Base-by-base conservation (phyloP, 2,113 vertebrate genomes). In the Sardina pilchardus region DNA sequence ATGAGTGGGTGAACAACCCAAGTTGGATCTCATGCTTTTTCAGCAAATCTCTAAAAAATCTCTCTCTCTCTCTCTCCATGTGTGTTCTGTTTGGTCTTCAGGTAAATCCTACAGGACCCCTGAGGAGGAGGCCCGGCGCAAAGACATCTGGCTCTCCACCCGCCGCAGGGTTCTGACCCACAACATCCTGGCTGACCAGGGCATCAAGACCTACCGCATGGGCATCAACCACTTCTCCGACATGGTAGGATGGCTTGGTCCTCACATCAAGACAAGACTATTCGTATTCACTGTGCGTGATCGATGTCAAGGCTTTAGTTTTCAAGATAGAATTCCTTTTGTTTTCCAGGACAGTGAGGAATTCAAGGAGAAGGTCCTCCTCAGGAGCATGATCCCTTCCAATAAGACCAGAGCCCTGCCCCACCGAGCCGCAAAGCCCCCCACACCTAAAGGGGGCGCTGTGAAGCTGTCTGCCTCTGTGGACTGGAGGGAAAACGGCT, bases 181-280 rank as follows among this genome's bases (percentile, higher is more conserved):
- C 93, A 96, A 95, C 90, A 94, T 95, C 59, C 44, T 95, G 87
- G 93, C 95, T 0, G 95, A 96, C 85, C 89, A 95, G 86, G 95
- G 94, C 36, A 90, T 95, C 53, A 94, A 94, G 87, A 93, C 92
- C 43, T 96, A 95, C 88, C 92, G 90, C 39, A 92, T 96, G 17
- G 95, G 94, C 84, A 95, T 96, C 95, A 96, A 90, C 81, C 90
- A 87, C 88, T 96, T 95, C 82, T 93, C 93, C 84, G 96, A 96
- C 86, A 91, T 96, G 95, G 95, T 96, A 92, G 3, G 84, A 36
- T 12, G 26, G 63, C 19, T 17, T 53, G 5, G 19, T 24, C 6
- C 6, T 34, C 14, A 34, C 9, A 36, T 5, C 30, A 16, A 39
- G 12, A 34, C 30, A 67, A 9, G 12, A 67, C n/a, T n/a, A n/a